Conservation (phyloP, 2,888 invertebrate genomes). For the Flabesymbios commensalis region DNA sequence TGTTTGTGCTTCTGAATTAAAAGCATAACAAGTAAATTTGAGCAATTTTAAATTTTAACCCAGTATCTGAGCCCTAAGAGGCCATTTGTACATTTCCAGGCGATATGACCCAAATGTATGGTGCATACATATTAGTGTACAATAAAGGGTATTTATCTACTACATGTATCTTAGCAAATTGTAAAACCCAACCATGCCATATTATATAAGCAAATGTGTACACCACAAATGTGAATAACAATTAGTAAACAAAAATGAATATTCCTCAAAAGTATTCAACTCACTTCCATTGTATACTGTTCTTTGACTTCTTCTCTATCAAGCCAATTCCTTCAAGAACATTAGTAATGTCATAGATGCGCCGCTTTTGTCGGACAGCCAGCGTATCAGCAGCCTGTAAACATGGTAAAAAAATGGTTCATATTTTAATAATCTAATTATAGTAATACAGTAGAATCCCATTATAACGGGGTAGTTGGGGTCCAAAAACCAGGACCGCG, state of each 20-base stretch:
- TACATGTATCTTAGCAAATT: no score
- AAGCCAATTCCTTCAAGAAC: conserved; percentile 95
- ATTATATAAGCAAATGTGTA: neutral
- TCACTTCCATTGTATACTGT: conserved; percentile 95
- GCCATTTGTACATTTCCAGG: no score
- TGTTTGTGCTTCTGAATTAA: no score
- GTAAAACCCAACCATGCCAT: neutral
- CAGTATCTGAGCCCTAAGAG: no score
- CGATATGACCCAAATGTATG: no score
- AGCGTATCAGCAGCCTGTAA: conserved; percentile 78
- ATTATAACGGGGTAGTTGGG: neutral
- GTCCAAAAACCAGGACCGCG: neutral
- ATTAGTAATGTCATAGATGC: conserved; percentile 96
- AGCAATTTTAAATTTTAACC: no score
- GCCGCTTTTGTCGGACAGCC: conserved; percentile 84
- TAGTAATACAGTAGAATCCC: neutral
- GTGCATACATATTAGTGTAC: no score
- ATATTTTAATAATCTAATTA: neutral
- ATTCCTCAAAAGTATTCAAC: no score
- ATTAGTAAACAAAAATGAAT: neutral
- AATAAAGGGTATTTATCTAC: no score
- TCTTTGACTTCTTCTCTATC: conserved; percentile 94
- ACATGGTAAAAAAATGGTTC: conserved; percentile 4
- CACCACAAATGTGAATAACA: neutral
- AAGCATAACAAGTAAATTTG: no score